Base-by-base conservation (phyloP, 2,113 vertebrate genomes). In the Salvelinus alpinus region DNA sequence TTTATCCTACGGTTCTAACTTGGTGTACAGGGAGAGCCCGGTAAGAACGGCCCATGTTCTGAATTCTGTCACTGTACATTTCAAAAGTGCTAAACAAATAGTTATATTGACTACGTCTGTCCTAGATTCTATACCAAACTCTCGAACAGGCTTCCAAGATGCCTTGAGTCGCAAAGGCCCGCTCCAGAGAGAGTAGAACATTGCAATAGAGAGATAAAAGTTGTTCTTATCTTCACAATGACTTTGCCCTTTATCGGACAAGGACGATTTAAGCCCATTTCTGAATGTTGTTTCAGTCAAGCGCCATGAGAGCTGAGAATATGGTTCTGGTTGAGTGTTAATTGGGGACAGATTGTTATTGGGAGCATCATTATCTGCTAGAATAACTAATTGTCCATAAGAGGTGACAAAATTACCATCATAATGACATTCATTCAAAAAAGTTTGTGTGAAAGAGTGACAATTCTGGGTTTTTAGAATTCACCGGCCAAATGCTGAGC, bases 351-450 rank as follows among this genome's bases (percentile, higher is more conserved):
- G 77, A 90, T 84, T 77, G 84, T 82, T 84, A 80, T 79, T 78
- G 82, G 80, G 76, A 74, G 82, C 64, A 78, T 44, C 38, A 11
- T 74, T 80, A 87, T 88, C 87, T 75, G 79, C 82, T 76, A 79
- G 83, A 88, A 89, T 88, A 86, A 86, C 90, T 89, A 89, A 93
- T 92, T 86, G 88, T 78, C 87, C 87, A 44, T 92, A 89, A 91
- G 90, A 84, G 85, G 85, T 85, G 88, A 88, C 86, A 80, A 72
- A 87, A 91, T 82, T 84, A 76, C 59, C 54, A 90, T 89, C 83
- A 87, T 88, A 89, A 87, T 80, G 81, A 79, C 86, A 81, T 82
- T 84, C 75, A 84, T 84, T 78, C 83, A 73, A 75, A 72, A 72
- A 84, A 44, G 81, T 81, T 85, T 79, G 64, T 81, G 80, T 85